Percentiles rank a stretch among this genome's conserved stretches.
These are phyloP conservation scores for Falco columbarius DNA, from an alignment of 2,797 vertebrate genomes.

Conservation along the genomic window DNA sequence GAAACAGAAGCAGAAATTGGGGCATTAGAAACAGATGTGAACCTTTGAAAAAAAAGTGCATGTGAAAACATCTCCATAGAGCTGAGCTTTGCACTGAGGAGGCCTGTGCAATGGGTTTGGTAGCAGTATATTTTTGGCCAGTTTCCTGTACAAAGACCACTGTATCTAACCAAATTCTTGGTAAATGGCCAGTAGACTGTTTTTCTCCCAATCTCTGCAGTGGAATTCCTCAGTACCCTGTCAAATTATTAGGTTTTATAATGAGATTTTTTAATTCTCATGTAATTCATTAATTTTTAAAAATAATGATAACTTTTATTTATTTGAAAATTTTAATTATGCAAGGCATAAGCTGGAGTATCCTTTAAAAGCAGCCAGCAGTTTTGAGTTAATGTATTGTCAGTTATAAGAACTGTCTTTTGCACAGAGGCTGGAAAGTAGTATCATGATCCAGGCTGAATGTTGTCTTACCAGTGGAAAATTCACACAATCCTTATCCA, in stretches of 20 bases:
- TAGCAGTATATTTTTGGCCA: neutral
- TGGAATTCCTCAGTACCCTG: neutral
- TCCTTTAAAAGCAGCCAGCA: neutral
- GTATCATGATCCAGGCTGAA: neutral
- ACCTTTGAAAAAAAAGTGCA: neutral
- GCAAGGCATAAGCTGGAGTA: neutral
- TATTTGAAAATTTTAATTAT: neutral
- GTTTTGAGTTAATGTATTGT: neutral
- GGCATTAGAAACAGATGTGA: neutral
- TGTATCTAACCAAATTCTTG: neutral
- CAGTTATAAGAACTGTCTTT: neutral
- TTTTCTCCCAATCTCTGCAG: neutral
- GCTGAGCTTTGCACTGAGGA: neutral
- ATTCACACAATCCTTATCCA: neutral
- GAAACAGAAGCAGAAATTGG: neutral
- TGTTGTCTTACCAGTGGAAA: neutral
- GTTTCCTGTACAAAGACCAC: neutral
- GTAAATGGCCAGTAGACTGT: neutral
- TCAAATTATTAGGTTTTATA: neutral
- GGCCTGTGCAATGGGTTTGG: neutral
- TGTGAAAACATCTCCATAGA: neutral
- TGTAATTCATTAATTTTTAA: no score
- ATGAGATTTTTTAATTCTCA: neutral
- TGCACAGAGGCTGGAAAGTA: neutral
- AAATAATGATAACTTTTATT: neutral